Evolutionary conservation across 2,797 vertebrate species (phyloP).

Genomic region (Spizella passerina): DNA sequence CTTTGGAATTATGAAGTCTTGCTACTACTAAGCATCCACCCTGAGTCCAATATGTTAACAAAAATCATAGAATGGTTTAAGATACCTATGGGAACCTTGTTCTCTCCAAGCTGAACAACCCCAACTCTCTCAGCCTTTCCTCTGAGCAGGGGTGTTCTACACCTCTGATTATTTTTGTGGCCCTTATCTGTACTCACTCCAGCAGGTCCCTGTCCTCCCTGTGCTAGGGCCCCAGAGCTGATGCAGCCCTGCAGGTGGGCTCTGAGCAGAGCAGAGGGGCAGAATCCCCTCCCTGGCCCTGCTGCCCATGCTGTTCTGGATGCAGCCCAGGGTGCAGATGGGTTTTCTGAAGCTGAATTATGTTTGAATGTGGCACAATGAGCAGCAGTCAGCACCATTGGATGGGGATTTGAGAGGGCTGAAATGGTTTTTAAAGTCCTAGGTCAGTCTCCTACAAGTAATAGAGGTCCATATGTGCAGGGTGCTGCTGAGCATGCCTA

Average conservation of each 20-base stretch:
- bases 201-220: fast-evolving
- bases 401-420: background rate
- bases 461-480: background rate
- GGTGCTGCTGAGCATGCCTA: background rate
- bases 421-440: background rate
- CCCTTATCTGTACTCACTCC: fast-evolving
- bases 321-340: background rate
- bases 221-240: background rate
- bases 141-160: fast-evolving
- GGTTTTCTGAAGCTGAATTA: background rate
- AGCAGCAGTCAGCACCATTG: background rate
- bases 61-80: background rate
- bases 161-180: background rate
- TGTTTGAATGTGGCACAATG: background rate
- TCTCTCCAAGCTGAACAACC: background rate
- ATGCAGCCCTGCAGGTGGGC: no score
- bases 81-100: background rate
- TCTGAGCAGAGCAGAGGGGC: background rate
- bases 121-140: background rate
- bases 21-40: background rate
- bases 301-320: fast-evolving
- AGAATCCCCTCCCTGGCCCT: background rate
- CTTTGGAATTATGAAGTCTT: background rate
- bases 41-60: background rate
- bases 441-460: background rate